Conservation (phyloP, 2,113 vertebrate species). For the Bujurquina vittata region DNA sequence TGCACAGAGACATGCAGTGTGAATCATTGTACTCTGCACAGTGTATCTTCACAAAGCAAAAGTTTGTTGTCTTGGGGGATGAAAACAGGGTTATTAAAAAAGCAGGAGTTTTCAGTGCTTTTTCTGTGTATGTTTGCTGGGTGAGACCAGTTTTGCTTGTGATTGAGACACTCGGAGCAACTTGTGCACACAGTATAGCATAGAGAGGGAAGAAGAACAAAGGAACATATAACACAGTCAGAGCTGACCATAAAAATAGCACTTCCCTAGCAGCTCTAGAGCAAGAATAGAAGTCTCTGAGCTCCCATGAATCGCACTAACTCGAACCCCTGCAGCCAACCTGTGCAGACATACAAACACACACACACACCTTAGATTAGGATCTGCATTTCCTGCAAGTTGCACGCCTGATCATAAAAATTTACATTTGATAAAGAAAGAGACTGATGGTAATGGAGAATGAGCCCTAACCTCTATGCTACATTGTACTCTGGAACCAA, state of each 20-base stretch:
- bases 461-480: neutral
- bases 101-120: neutral
- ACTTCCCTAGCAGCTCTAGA: neutral
- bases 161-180: conserved; percentile 20
- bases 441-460: neutral
- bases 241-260: conserved; percentile 6
- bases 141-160: conserved; percentile 9
- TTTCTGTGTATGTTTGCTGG: conserved; percentile 4
- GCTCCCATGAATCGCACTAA: neutral
- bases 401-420: conserved; percentile 49
- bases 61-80: neutral
- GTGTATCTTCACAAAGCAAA: neutral
- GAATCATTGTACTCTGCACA: neutral
- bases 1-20: neutral
- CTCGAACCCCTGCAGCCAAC: conserved; percentile 78
- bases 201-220: neutral
- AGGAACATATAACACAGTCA: neutral
- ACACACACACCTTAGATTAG: conserved; percentile 34
- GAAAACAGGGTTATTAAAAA: conserved; percentile 28
- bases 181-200: neutral
- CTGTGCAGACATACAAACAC: conserved; percentile 69
- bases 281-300: conserved; percentile 16
- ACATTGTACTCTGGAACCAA: conserved; percentile 6
- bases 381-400: conserved; percentile 52
- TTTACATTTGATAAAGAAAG: conserved; percentile 67